Evolutionary conservation across 2,797 vertebrate genomes (phyloP), one percentile per base, ranked within the genome.

Genomic region (Parauchenoglanis punctatus): DNA sequence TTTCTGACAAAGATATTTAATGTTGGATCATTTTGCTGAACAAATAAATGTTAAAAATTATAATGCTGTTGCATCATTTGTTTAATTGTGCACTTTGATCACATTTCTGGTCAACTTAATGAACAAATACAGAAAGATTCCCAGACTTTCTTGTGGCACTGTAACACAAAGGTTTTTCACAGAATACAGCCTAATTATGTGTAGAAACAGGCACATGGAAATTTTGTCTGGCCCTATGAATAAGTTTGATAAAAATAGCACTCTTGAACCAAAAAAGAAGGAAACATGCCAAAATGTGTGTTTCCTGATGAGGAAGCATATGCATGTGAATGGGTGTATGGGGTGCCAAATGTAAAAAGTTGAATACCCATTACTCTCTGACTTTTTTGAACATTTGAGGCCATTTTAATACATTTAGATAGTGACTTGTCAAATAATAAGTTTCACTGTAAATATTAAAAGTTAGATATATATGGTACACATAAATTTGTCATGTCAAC

Each of bases 181-280:
- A 13, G 12, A 40, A 75, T 76, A 6, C 23, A 46, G 44, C 4
- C 44, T 49, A 15, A 49, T 72, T 44, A n/a, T 4, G 3, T 75
- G 4, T 46, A 49, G n/a, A 40, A 75, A 75, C 40, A 75, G 11
- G 40, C 40, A 73, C 35, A 40, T 2, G 28, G 65, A 20, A 70
- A 70, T 31, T 72, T 23, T 20, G 35, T 72, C 35, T 72, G 35
- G 20, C 18, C 68, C 35, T 23, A 8, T 46, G 11, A 73, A 73
- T 3, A 5, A 46, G 70, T 77, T 70, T 68, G 49, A 44, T 56
- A 56, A 80, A 83, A 72, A 63, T 67, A 65, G 80, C 25, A 31
- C 40, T 54, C 86, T 85, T 86, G 80, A 81, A 86, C 44, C 67
- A 63, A 68, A 61, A 56, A 73, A 86, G 73, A 85, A 78, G 20